Conservation (phyloP, 23 tunicate genomes). For the Pegea sp. region DNA sequence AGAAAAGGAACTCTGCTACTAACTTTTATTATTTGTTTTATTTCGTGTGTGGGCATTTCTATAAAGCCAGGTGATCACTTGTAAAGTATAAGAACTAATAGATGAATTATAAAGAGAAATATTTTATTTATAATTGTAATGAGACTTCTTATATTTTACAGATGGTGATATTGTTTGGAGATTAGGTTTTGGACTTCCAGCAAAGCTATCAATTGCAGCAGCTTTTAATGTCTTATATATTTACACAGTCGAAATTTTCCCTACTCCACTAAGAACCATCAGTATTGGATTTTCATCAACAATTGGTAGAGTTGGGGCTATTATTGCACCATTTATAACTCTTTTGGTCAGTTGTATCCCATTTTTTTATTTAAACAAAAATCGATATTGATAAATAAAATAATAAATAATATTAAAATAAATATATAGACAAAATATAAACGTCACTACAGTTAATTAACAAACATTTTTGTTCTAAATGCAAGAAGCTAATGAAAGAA, state of each 20-base stretch:
- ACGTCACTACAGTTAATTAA: no score
- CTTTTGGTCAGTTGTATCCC: conserved; percentile 6
- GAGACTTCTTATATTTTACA: neutral
- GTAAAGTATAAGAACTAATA: no score
- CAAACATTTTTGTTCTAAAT: no score
- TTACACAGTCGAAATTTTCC: conserved; percentile 46
- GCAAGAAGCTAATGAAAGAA: no score
- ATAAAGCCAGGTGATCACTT: neutral
- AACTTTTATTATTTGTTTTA: conserved; percentile 9
- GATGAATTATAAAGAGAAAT: neutral
- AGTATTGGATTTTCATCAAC: conserved; percentile 20
- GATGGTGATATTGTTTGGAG: neutral
- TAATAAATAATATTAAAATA: no score
- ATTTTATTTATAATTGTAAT: neutral
- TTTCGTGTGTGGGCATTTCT: neutral
- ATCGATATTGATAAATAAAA: neutral
- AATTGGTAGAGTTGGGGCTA: conserved; percentile 44
- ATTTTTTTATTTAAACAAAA: neutral
- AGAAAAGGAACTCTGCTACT: conserved; percentile 30
- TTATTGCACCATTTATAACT: conserved; percentile 43
- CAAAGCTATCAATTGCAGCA: conserved; percentile 39
- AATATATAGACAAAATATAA: no score
- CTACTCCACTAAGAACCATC: conserved; percentile 39
- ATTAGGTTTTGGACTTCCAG: conserved; percentile 35
- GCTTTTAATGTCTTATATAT: conserved; percentile 36